A percentile compares a stretch with the other conserved stretches of the same genome.
phyloP scores from a whole-genome alignment of 2,888 invertebrate genomes.

The Galeopsomyia nigrocyanea region DNA sequence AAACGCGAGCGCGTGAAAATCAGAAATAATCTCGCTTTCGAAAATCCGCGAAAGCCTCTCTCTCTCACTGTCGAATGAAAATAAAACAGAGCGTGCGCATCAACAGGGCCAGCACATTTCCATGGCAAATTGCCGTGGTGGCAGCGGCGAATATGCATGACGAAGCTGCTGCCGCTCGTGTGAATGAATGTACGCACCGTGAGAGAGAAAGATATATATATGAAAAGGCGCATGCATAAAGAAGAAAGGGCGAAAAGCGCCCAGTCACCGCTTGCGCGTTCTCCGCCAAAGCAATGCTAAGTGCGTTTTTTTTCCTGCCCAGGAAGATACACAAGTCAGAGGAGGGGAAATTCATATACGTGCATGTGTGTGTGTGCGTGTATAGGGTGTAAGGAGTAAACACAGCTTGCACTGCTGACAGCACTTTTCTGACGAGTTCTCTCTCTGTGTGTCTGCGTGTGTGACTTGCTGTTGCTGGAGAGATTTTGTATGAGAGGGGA shows the following conservation, averaged over 20 bases:
- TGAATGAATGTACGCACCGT: conserved; percentile 26
- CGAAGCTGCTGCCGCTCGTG: conserved; percentile 21
- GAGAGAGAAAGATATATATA: too few relatives aligned
- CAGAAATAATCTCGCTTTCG: conserved; percentile 27
- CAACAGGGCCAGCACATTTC: conserved; percentile 42
- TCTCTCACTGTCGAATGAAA: conserved; percentile 12
- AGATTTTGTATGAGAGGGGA: not conserved
- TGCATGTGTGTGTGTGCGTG: not conserved
- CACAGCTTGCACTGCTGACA: conserved; percentile 53
- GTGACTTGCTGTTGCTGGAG: not conserved
- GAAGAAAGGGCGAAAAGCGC: conserved; percentile 19
- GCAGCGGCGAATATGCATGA: conserved; percentile 48
- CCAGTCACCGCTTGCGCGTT: not conserved
- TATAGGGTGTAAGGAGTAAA: conserved; percentile 54
- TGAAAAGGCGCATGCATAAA: not conserved
- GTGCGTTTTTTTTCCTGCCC: conserved; percentile 17
- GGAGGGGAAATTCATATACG: not conserved
- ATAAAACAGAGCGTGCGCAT: conserved; percentile 31
- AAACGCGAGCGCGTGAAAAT: conserved; percentile 1
- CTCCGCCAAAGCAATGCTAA: conserved; percentile 1
- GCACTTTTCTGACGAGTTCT: not conserved
- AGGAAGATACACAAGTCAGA: not conserved
- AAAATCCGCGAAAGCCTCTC: conserved; percentile 7
- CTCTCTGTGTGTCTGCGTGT: conserved; percentile 3
- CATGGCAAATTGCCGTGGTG: conserved; percentile 48